A percentile compares a stretch with the other conserved stretches of the same genome.
phyloP scores from a whole-genome alignment of 2,797 vertebrate species.

The Dicrostonyx torquatus region DNA sequence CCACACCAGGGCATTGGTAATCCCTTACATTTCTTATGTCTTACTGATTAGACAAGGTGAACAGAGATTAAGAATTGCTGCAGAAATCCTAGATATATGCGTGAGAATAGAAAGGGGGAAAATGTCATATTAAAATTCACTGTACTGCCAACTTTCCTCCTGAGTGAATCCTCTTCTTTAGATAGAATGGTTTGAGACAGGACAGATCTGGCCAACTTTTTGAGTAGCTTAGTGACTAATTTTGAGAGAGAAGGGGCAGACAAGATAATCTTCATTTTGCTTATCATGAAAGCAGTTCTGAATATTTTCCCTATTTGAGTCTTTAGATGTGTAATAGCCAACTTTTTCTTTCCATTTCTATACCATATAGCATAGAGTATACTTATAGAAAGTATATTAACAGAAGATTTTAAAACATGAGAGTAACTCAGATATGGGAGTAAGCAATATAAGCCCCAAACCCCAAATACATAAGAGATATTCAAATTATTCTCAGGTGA shows the following conservation, averaged over 20 bases:
- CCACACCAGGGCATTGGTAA: not conserved
- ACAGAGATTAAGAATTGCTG: not conserved
- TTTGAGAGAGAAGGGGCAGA: not conserved
- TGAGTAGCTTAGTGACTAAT: not conserved
- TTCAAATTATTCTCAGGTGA: not conserved
- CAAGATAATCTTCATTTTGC: not conserved
- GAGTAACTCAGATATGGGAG: not conserved
- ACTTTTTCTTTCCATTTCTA: not conserved
- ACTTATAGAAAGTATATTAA: not conserved
- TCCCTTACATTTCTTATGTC: not conserved
- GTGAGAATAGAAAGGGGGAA: not conserved
- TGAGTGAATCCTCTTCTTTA: not conserved
- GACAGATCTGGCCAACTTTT: not conserved
- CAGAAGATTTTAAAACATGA: not conserved
- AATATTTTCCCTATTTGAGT: not conserved
- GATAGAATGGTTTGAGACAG: not conserved
- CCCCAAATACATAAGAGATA: not conserved
- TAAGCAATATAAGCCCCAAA: not conserved
- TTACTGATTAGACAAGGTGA: not conserved
- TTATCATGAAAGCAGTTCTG: not conserved
- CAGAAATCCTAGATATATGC: not conserved
- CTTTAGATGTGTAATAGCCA: not conserved
- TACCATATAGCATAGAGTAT: not conserved
- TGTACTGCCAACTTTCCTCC: not conserved
- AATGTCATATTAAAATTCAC: not conserved